Base-by-base conservation (phyloP, 2,113 vertebrate species). In the Calidris pugnax region DNA sequence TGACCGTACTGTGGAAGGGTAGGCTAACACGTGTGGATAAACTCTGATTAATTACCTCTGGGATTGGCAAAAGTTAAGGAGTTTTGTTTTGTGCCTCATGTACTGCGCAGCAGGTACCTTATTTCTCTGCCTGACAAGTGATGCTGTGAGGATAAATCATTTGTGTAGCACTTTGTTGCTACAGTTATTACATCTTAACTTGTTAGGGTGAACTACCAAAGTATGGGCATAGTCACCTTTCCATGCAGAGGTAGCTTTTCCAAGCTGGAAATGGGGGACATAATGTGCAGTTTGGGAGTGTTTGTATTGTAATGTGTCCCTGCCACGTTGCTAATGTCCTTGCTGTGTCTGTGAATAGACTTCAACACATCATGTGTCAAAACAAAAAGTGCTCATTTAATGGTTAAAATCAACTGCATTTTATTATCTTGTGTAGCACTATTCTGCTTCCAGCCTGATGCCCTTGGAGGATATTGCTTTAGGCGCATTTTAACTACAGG, bases 381-480 rank as follows among this genome's bases (percentile, higher is more conserved):
- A 85, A 35, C 27, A 75, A 33, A 57, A 89, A 53, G 10, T 32
- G 35, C 20, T 93, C 3, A 2, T 79, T 89, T 89, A 73, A 60
- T 35, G 72, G 41, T 79, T 83, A 79, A 85, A 88, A 69, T 41
- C 14, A 57, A 55, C 55, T 62, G 28, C 20, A 13, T 89, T 90
- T 92, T 77, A 37, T 88, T 47, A 41, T 89, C 41, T 69, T 62
- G 9, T 59, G 7, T 22, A 90, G 43, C 13, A 27, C 32, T 33
- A 7, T 20, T 79, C 45, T 85, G 30, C 59, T 83, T 62, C 23
- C 64, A 90, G 83, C 48, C 30, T 1, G 2, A 60, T 67, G 73
- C 60, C 83, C 72, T 89, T 81, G 64, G 88, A 88, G 73, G 66
- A 60, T 93, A 72, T 81, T 78, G 53, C 89, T 93, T 67, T n/a